Base-by-base conservation (phyloP, 2,113 vertebrate species). In the Podarcis raffonei region DNA sequence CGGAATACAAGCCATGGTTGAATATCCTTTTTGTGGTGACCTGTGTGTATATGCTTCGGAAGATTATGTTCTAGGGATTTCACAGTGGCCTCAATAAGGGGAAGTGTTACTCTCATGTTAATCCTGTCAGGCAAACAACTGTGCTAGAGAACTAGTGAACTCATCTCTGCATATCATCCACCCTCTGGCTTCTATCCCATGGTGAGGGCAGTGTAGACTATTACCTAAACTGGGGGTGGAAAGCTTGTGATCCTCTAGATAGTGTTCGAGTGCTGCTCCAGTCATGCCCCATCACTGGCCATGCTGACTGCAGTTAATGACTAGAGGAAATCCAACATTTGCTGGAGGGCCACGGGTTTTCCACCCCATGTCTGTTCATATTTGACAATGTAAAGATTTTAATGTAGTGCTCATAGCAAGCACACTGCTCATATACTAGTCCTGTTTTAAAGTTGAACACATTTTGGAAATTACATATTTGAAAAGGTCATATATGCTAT, bases 1-100 rank as follows among this genome's bases (percentile, higher is more conserved):
- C 88, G 98, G 98, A 91, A 98, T 99, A 96, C 98, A 99, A 97
- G 98, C 98, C 93, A 99, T 99, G 98, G 98, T 99, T 96, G 98
- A 99, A 99, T 99, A 99, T 99, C 98, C 98, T 99, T 98, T 95
- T 96, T 81, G 88, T 30, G 88, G 12, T 78, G 59, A 20, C 18
- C 81, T 83, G 91, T 82, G 13, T 87, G 16, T 57, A 1, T 53
- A 53, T 53, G 48, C 48, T 53, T 53, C 48, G 59, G 83, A 30
- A 20, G 48, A 39, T 86, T 83, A 15, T 11, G 32, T 88, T 39
- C 42, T 5, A 74, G 68, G 48, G 39, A 84, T 71, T 37, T 8
- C 39, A 53, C 39, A 53, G 42, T 78, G 83, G 39, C 20, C 37
- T 57, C 83, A 82, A 23, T 83, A 68, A 74, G 42, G 16, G 68